phyloP scores from a whole-genome alignment of 1,140 invertebrate species.

The Euura lappo region DNA sequence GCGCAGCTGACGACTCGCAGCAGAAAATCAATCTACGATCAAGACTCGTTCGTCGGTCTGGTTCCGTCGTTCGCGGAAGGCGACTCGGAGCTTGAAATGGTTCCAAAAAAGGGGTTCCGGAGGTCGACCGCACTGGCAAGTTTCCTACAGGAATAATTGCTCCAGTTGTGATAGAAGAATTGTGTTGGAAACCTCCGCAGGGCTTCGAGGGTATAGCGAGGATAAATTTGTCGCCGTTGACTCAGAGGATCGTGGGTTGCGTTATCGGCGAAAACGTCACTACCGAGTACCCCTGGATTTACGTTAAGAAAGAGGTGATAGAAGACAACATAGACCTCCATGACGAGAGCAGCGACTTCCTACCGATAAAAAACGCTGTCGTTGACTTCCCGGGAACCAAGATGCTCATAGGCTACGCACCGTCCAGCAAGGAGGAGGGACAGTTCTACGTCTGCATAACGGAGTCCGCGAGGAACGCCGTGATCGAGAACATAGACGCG shows the following conservation, averaged over 20 bases:
- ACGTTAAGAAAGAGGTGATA: slow-evolving; percentile 66
- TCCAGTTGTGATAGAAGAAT: not conserved
- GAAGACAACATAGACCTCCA: slow-evolving; percentile 64
- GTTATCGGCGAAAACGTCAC: slow-evolving; percentile 65
- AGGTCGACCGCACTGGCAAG: not conserved
- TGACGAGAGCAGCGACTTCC: slow-evolving; percentile 65
- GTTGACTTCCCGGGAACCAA: slow-evolving; percentile 60
- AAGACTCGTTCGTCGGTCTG: not conserved
- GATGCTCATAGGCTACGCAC: slow-evolving; percentile 73
- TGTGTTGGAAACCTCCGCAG: slow-evolving; percentile 18
- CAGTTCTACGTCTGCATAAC: slow-evolving; percentile 76
- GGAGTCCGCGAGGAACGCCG: slow-evolving; percentile 53
- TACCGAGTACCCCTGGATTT: slow-evolving; percentile 76
- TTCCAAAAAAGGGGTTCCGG: not conserved
- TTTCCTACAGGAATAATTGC: not conserved
- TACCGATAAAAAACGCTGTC: slow-evolving; percentile 60
- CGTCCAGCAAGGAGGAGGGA: slow-evolving; percentile 64
- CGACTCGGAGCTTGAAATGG: not conserved
- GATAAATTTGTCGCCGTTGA: slow-evolving; percentile 50
- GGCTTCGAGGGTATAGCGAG: slow-evolving; percentile 41
- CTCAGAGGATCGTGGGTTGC: slow-evolving; percentile 61
- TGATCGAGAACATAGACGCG: slow-evolving; percentile 60
- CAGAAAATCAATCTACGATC: not conserved
- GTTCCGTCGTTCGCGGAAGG: not conserved
- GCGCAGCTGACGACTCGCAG: not conserved